Base-by-base conservation (phyloP, 92 coral and sea anemone species). In the Isaurus tuberculatus region DNA sequence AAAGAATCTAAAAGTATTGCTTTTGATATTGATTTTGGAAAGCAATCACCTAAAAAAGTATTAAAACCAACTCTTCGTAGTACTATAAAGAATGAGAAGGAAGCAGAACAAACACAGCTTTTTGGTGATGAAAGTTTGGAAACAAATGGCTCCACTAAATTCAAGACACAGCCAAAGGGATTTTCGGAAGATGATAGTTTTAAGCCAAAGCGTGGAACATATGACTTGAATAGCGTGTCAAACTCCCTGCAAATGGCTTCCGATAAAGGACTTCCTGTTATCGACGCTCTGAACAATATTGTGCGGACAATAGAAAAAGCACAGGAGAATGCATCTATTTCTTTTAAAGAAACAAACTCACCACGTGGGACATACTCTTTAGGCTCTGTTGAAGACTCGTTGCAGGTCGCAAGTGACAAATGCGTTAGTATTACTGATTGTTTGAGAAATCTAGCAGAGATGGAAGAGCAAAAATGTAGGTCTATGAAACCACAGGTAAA, bases 321-420 rank as follows among this genome's bases (percentile, higher is more conserved):
- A 1, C 75, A 61, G 46, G 86, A 49, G 27, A 73, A 27, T 15
- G 40, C 25, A 29, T 19, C 51, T 16, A 31, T 44, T 55, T 8
- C 36, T n/a, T 26, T 46, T n/a, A 71, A 63, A 30, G 77, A 20
- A 25, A 5, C 65, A 68, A 22, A 7, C 33, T n/a, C 82, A 0
- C 58, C 82, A 46, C 91, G 95, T 28, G 90, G 92, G 37, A 92
- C 98, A 9, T 93, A 95, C 85, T 87, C 89, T 44, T 82, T 95
- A 65, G 93, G 93, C 29, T 94, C 88, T 31, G 94, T 92, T 46
- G 90, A 95, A 9, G 57, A 86, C 37, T 82, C 90, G 0, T 86
- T 92, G 23, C 86, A 91, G 49, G 89, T 58, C 13, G 81, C 87
- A 31, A 85, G 75, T 4, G 85, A 85, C 29, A 80, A 71, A 25